Conservation (phyloP, 2,797 vertebrate species). For the Hydrolagus colliei region DNA sequence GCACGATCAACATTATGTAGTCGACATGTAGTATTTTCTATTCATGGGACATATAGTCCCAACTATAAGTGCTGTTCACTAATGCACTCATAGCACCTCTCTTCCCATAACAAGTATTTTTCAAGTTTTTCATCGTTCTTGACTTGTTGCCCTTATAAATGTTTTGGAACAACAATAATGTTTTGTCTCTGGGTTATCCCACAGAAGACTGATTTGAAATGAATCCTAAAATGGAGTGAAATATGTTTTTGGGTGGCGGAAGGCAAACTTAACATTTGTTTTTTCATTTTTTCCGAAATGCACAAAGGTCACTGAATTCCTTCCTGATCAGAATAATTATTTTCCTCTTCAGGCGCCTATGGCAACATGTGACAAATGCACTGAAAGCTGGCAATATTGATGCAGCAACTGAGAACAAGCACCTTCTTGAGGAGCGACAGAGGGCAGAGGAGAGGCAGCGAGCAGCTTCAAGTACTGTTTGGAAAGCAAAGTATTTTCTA, state of each 20-base stretch:
- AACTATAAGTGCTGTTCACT: neutral
- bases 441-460: conserved; percentile 73
- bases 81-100: neutral
- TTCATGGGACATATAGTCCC: neutral
- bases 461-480: conserved; percentile 53
- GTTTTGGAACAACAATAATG: neutral
- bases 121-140: neutral
- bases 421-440: conserved; percentile 77
- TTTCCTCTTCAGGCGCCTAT: conserved; percentile 62
- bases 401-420: conserved; percentile 79
- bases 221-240: neutral
- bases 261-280: neutral
- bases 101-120: neutral
- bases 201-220: no score
- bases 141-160: neutral
- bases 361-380: conserved; percentile 77
- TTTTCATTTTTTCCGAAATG: no score
- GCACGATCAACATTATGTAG: no score
- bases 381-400: conserved; percentile 77
- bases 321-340: neutral
- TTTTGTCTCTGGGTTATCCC: no score
- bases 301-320: neutral
- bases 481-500: conserved; percentile 79
- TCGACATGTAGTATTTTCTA: neutral
- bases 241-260: neutral